Conservation (phyloP, 2,113 vertebrate species). For the Gasterosteus aculeatus region DNA sequence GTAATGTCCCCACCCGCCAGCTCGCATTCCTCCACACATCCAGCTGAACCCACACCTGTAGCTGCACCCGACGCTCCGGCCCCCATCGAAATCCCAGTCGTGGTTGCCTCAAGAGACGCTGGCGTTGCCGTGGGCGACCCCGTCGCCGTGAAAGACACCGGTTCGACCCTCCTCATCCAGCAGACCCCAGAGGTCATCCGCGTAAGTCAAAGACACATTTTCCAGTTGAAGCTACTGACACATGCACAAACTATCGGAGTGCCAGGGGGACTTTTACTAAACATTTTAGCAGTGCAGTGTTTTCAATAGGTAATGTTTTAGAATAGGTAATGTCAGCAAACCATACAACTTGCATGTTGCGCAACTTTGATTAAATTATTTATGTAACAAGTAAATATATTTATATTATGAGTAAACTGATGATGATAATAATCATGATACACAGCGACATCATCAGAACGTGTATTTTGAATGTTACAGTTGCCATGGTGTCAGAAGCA, state of each 20-base stretch:
- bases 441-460: neutral
- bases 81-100: neutral
- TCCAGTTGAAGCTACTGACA: neutral
- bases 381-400: neutral
- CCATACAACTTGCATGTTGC: neutral
- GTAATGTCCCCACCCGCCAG: conserved; percentile 19
- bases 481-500: neutral
- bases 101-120: conserved; percentile 12
- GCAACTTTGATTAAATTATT: neutral
- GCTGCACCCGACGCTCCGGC: conserved; percentile 37
- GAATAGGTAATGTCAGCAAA: neutral
- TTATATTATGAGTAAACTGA: neutral
- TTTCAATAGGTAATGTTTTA: neutral
- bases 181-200: conserved; percentile 94
- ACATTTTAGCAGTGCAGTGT: neutral
- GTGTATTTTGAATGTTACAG: neutral
- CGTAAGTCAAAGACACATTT: conserved; percentile 82
- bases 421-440: neutral
- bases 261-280: neutral
- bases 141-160: conserved; percentile 76
- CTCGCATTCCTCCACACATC: conserved; percentile 21
- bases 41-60: conserved; percentile 25
- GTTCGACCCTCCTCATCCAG: conserved; percentile 89
- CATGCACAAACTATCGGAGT: conserved; percentile 3
- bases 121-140: conserved; percentile 46